These are phyloP conservation scores for Rhegmatorhina hoffmannsi DNA, from an alignment of 2,113 vertebrate species.

Conservation along the genomic window DNA sequence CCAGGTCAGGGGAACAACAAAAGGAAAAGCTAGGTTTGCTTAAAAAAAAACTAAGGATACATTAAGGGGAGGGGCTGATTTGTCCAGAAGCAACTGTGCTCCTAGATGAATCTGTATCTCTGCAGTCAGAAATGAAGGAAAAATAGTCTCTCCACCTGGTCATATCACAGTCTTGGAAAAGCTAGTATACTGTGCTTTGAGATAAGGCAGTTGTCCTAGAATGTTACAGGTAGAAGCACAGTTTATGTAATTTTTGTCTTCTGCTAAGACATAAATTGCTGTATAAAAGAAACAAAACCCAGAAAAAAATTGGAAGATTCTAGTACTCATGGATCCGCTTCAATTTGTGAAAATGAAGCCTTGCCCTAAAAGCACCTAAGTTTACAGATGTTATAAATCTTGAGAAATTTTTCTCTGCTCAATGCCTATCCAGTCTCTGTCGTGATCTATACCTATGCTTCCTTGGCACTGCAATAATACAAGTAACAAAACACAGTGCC, in stretches of 20 bases:
- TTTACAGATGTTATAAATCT: background rate
- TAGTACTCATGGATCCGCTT: background rate
- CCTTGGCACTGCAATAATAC: background rate
- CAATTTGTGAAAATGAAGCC: background rate
- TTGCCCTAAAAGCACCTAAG: background rate
- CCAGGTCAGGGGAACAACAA: background rate
- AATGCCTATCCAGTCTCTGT: background rate
- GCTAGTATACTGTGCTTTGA: background rate
- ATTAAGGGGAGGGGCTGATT: background rate
- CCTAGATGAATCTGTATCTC: background rate
- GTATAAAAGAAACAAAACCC: background rate
- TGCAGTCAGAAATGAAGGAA: background rate
- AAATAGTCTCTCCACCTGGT: background rate
- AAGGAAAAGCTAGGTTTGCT: background rate
- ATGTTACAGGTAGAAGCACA: background rate
- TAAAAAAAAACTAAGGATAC: background rate
- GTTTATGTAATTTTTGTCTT: background rate
- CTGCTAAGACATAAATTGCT: background rate
- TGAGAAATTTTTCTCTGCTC: background rate
- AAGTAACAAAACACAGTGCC: background rate
- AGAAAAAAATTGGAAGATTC: background rate
- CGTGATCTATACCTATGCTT: background rate
- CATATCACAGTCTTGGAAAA: background rate
- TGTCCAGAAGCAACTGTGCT: background rate
- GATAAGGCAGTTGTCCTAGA: background rate